Evolutionary conservation across 2,888 invertebrate genomes (phyloP).

Genomic region (Pollenia griseotomentosa): DNA sequence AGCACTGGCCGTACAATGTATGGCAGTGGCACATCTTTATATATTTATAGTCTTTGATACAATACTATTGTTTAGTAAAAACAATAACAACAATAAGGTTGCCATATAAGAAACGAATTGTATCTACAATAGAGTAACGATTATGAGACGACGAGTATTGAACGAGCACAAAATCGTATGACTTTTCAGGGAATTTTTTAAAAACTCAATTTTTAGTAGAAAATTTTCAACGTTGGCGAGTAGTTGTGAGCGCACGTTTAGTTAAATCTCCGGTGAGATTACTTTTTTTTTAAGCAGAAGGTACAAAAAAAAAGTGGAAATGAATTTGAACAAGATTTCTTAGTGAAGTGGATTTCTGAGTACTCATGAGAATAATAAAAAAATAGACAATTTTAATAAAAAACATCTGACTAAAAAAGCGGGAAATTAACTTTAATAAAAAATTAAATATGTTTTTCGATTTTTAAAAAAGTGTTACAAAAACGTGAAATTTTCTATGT

Average conservation of each 20-base stretch:
- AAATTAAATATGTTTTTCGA: background rate
- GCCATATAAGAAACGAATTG: slow-evolving; percentile 67
- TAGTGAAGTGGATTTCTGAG: slow-evolving; percentile 68
- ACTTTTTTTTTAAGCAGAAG: slow-evolving; percentile 62
- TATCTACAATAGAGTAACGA: slow-evolving; percentile 70
- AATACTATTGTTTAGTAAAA: slow-evolving; percentile 32
- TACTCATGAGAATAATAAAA: slow-evolving; percentile 68
- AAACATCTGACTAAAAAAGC: slow-evolving; percentile 47
- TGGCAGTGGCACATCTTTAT: no score
- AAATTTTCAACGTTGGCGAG: slow-evolving; percentile 82
- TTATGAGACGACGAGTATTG: slow-evolving; percentile 46
- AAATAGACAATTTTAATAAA: slow-evolving; percentile 44
- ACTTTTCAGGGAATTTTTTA: slow-evolving; percentile 69
- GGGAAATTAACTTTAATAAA: slow-evolving; percentile 50
- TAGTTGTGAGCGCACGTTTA: slow-evolving; percentile 77
- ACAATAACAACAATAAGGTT: slow-evolving; percentile 56
- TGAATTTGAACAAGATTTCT: slow-evolving; percentile 67
- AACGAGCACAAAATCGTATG: slow-evolving; percentile 67
- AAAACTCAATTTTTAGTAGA: slow-evolving; percentile 81
- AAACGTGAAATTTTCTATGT: background rate
- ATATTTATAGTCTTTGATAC: no score
- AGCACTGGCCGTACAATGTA: no score
- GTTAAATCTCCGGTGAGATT: slow-evolving; percentile 74
- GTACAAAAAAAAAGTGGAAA: slow-evolving; percentile 54
- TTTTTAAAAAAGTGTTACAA: slow-evolving; percentile 11